Evolutionary conservation across 2,113 vertebrate genomes (phyloP), one percentile per base, ranked within the genome.

Genomic region (Salminus brasiliensis): DNA sequence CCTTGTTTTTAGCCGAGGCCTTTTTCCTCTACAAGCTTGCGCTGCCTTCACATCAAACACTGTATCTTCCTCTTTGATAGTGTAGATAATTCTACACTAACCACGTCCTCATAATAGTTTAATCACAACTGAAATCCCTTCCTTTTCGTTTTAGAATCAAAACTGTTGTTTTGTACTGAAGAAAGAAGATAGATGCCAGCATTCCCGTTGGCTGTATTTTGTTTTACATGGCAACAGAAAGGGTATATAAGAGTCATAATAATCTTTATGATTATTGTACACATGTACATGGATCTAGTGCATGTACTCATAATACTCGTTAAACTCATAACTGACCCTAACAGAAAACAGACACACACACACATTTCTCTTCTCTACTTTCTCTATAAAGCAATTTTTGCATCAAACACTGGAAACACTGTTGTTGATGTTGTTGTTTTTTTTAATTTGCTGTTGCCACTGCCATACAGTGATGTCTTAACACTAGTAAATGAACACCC

Each of bases 401-500:
- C 39, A 45, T 74, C 90, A 94, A 93, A 93, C 93, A 94, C 93
- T 91, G 93, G 93, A 94, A 93, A 93, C 91, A 92, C 91, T 94
- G 94, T 94, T 94, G n/a, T n/a, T n/a, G n/a, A n/a, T n/a, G n/a
- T n/a, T n/a, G n/a, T n/a, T n/a, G n/a, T n/a, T n/a, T n/a, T n/a
- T 96, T 96, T 95, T 96, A 94, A 94, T 96, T 96, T 96, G 95
- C 93, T 94, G 94, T 95, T 95, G 95, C 94, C 90, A 49, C 95
- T 94, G 93, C 95, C 96, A 96, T 96, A 96, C 94, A 83, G 47
- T 96, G 95, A 96, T 97, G 95, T 96, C 96, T 96, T 96, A 96
- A 97, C 95, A 96, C 95, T 96, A 98, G 96, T 96, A 98, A 98
- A 98, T 98, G 95, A 97, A 95, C 95, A 94, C 93, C 92, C 94